Evolutionary conservation across 2,113 vertebrate species (phyloP).

Genomic region (Indicator indicator): DNA sequence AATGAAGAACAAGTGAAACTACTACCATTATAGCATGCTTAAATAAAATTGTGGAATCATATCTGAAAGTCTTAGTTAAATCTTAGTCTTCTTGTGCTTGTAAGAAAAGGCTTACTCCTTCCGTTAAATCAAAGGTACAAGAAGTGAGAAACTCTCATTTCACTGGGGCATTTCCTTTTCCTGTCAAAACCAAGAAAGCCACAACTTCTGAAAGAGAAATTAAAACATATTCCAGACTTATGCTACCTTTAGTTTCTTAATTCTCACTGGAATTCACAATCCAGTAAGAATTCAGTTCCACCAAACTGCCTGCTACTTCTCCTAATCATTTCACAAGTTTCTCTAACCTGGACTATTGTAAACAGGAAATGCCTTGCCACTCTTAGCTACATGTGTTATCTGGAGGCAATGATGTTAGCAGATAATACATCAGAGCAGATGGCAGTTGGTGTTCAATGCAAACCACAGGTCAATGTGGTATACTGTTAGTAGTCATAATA

Average conservation of each 20-base stretch:
- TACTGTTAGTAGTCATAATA: conserved; percentile 55
- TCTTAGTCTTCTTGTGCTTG: neutral
- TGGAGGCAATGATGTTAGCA: conserved; percentile 42
- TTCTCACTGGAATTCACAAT: neutral
- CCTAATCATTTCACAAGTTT: conserved; percentile 26
- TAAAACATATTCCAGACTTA: neutral
- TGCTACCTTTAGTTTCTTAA: neutral
- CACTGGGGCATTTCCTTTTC: neutral
- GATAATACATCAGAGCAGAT: conserved; percentile 61
- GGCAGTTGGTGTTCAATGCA: conserved; percentile 56
- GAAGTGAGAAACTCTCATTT: neutral
- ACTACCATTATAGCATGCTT: neutral
- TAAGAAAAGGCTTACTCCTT: neutral
- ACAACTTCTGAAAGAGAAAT: neutral
- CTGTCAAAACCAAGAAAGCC: neutral
- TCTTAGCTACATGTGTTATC: conserved; percentile 14
- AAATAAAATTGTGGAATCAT: neutral
- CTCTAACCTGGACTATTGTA: conserved; percentile 36
- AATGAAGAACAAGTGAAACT: neutral
- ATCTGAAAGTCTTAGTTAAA: neutral
- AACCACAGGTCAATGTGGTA: conserved; percentile 53
- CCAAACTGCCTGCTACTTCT: neutral
- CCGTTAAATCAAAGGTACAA: neutral
- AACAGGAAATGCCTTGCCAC: conserved; percentile 60
- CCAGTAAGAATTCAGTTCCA: neutral